These are phyloP conservation scores for Salvelinus fontinalis DNA, from an alignment of 2,113 vertebrate genomes.

Conservation along the genomic window DNA sequence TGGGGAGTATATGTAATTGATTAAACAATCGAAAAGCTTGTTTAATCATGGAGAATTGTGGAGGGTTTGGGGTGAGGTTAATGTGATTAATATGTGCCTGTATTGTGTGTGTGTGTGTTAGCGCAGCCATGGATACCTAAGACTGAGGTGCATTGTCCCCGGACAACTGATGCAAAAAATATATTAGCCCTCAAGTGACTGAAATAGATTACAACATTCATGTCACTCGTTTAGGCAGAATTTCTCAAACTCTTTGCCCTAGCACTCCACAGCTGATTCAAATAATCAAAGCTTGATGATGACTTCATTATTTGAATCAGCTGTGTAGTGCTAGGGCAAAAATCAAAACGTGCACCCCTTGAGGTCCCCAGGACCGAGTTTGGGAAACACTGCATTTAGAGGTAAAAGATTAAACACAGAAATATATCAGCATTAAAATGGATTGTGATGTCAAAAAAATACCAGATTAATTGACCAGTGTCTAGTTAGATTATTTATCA, in stretches of 20 bases:
- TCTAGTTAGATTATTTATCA: constrained; percentile 12
- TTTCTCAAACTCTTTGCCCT: constrained; percentile 6
- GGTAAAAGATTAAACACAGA: constrained; percentile 29
- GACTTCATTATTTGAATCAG: too few species aligned
- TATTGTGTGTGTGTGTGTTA: not conserved
- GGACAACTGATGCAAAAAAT: constrained; percentile 4
- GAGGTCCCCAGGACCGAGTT: too few species aligned
- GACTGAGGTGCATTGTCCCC: not conserved
- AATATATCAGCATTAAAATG: constrained; percentile 8
- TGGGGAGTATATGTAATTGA: not conserved
- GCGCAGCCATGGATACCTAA: not conserved
- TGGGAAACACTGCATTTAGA: not conserved
- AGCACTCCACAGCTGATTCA: too few species aligned
- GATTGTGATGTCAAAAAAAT: constrained; percentile 33
- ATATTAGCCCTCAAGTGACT: constrained; percentile 8
- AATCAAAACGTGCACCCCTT: not conserved
- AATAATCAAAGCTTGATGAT: too few species aligned
- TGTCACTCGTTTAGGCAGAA: constrained; percentile 13
- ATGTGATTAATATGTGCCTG: not conserved
- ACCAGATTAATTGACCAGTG: constrained; percentile 12
- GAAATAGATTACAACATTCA: not conserved
- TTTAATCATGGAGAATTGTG: not conserved
- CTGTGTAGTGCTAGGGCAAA: too few species aligned
- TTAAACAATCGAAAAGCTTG: not conserved
- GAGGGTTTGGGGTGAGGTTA: not conserved